Base-by-base conservation (phyloP, 2,797 vertebrate species). In the Falco berigora region DNA sequence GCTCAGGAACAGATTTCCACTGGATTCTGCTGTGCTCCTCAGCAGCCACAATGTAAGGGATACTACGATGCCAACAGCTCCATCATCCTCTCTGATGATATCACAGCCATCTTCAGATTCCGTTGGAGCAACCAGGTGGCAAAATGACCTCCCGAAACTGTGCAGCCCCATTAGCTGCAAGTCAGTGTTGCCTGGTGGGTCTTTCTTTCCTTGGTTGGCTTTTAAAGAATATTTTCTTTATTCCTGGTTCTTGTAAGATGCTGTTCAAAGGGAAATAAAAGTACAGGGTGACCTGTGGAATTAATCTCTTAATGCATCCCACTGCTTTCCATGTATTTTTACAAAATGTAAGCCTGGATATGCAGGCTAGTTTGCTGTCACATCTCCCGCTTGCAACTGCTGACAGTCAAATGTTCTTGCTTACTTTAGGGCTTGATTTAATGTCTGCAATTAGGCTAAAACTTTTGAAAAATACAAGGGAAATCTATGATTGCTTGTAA, bases 381-480 rank as follows among this genome's bases (percentile, higher is more conserved):
- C 8, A 25, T 93, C 68, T 92, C 25, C 71, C 63, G 42, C 72
- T 47, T 58, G 42, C 47, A 93, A 75, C 55, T 89, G 77, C 72
- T 68, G 81, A 91, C 83, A 90, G 73, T 96, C 86, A 95, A 86
- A 86, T 86, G 46, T 64, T 94, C 86, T 94, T 81, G 88, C 88
- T 89, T 94, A 95, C 67, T 94, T 95, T 68, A 77, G 34, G 12
- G 42, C 74, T 87, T 94, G 88, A 94, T 89, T 96, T 94, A 94
- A 92, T 66, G 67, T 64, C 72, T 86, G 68, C 58, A 91, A 68
- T 94, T 93, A 92, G 71, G 71, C 71, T 93, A 91, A 95, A 94
- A 90, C 82, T 68, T 85, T 88, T 13, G 14, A 84, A 90, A 96
- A 93, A 93, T 62, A 92, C 67, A 93, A 94, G 83, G 58, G 64